phyloP scores from a whole-genome alignment of 37 sponge, comb jelly and placozoan species.

The Corticium candelabrum region DNA sequence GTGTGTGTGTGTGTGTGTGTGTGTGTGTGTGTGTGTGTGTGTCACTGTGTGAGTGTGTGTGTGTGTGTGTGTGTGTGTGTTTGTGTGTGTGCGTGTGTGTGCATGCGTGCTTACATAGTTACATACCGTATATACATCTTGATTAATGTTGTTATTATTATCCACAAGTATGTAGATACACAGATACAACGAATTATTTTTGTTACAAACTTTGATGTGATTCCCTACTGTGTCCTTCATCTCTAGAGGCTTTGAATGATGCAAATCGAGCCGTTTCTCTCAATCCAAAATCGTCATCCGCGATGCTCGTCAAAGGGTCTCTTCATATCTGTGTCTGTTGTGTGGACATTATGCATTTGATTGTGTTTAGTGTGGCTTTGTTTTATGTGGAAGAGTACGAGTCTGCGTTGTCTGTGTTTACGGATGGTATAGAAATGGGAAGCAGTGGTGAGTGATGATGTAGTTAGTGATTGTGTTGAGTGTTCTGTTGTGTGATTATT shows the following conservation, averaged over 20 bases:
- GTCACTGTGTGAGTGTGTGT: constrained; percentile 19
- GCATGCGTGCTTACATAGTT: too few relatives aligned
- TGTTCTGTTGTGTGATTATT: too few relatives aligned
- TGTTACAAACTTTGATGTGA: too few relatives aligned
- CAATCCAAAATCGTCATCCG: neutral
- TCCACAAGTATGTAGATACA: too few relatives aligned
- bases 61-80: too few relatives aligned
- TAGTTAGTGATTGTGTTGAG: neutral
- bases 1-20: constrained; percentile 32
- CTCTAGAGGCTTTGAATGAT: neutral
- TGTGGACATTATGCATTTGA: neutral
- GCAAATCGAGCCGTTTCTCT: neutral
- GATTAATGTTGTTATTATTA: too few relatives aligned
- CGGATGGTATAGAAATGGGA: neutral
- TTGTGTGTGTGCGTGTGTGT: too few relatives aligned
- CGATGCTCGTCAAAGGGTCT: neutral
- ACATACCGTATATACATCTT: too few relatives aligned
- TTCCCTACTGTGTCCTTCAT: too few relatives aligned
- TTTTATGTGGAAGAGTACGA: neutral
- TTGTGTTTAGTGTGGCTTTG: neutral
- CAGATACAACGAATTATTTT: too few relatives aligned
- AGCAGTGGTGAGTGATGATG: neutral
- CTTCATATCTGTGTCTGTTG: too few relatives aligned
- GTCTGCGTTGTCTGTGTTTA: neutral
- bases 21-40: constrained; percentile 40